Conservation (phyloP, 2,888 invertebrate genomes). For the Stenichneumon culpator region DNA sequence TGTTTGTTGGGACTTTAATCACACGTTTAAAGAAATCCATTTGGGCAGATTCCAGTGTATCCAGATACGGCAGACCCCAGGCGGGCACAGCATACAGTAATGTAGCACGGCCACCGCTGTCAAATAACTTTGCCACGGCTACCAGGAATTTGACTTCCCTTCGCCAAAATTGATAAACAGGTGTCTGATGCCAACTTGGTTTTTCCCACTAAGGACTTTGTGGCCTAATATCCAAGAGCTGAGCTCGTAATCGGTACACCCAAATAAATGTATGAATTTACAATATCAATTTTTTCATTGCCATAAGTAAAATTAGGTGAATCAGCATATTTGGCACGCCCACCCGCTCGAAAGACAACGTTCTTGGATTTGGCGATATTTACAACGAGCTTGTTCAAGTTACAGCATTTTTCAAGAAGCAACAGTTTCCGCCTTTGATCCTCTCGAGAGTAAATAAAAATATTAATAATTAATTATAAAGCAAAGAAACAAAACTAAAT, state of each 20-base stretch:
- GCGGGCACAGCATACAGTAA: constrained; percentile 26
- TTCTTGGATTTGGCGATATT: constrained; percentile 29
- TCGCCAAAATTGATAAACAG: not conserved
- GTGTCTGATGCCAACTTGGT: not conserved
- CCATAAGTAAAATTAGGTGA: not conserved
- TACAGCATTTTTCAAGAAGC: constrained; percentile 7
- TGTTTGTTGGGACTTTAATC: not conserved
- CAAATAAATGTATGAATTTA: not conserved
- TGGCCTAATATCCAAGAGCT: not conserved
- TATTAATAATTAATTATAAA: no score
- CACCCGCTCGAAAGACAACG: not conserved
- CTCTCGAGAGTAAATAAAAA: no score
- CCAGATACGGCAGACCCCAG: constrained; percentile 29
- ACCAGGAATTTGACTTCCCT: not conserved
- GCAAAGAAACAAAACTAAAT: no score
- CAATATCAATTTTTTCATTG: not conserved
- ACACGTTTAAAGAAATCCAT: not conserved
- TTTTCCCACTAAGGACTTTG: constrained; percentile 46
- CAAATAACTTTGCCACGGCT: not conserved
- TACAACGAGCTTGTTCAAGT: not conserved
- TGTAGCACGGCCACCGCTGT: not conserved
- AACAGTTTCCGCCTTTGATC: no score
- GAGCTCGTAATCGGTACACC: not conserved
- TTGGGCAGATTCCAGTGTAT: not conserved
- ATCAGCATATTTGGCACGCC: not conserved